Evolutionary conservation across 2,888 invertebrate species (phyloP), one percentile per base, ranked within the genome.

Genomic region (Palloptera scutellata): DNA sequence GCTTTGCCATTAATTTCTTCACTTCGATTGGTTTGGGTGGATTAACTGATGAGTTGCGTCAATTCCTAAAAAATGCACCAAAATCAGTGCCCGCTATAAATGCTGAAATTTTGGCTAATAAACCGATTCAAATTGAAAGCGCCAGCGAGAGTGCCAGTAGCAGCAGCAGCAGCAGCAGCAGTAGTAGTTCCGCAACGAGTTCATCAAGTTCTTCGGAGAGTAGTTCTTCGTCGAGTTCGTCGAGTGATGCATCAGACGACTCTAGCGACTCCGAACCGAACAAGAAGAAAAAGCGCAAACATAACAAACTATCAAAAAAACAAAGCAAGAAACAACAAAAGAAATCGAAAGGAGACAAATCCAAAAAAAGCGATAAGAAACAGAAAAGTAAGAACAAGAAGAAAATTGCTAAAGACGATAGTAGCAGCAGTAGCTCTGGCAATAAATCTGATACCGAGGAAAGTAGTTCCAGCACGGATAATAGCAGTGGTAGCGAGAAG

Each of bases 1-100:
- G 98, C 78, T 99, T 99, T 86, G 94, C 98, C 0, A 98, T 99
- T 61, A 98, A 98, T 82, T 98, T 97, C 86, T 98, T 98, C 84
- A 97, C 97, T 0, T 95, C 96, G 0, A 97, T 97, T 80, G 97
- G 98, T 76, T 88, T 99, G 64, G 98, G 98, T 66, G 98, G 97
- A 1, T 87, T 99, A 1, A 99, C 98, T 0, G 96, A 97, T 86
- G 96, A 96, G 78, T 85, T 97, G 53, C 86, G 96, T 68, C 95
- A 95, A 78, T 95, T 96, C 86, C 86, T 97, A 72, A 96, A 96
- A 72, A 83, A 77, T 70, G 84, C 84, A 0, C 85, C 85, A 4
- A 85, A 85, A 71, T 70, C 75, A 2, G 81, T 84, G 42, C 83
- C 84, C 0, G 81, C 83, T 69, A 75, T 83, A 74, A 78, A 85